Evolutionary conservation across 2,888 invertebrate genomes (phyloP), one percentile per base, ranked within the genome.

Genomic region (Temnothorax unifasciatus): DNA sequence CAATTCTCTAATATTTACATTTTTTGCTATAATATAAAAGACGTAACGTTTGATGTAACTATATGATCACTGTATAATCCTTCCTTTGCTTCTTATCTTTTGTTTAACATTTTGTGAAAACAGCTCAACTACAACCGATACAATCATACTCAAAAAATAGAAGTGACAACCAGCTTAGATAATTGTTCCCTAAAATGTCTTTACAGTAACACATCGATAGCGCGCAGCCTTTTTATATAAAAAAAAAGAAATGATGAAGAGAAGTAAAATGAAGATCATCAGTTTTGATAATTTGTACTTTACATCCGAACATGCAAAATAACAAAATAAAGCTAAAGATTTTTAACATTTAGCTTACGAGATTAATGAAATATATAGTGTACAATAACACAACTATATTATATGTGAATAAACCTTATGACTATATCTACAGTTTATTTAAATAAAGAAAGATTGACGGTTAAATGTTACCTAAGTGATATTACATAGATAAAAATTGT

Each of bases 361-460:
- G 82, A 77, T 83, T 77, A 82, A 86, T 29, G 84, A 86, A 87
- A 87, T 82, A 90, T 34, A 41, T 21, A 76, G 87, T 86, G 47
- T 88, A 87, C 82, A 90, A 54, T 73, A 71, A 87, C 84, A 88
- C 84, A 89, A 87, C 1, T 66, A 41, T 25, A 87, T 85, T 74
- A 76, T 77, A 84, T 88, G 84, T 69, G 76, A 87, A 88, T 89
- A 83, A 68, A 88, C 88, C 86, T 91, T 92, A 92, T 76, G 63
- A 75, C 89, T 92, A 91, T 93, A 93, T 93, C 93, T 93, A 93
- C 93, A 93, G 87, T 89, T 91, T 91, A 91, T 89, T 90, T 87
- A 89, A 50, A 71, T 47, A 59, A 71, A 59, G 50, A n/a, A 38
- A 75, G 25, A 90, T 82, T 83, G 82, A 83, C 63, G 79, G 79